Evolutionary conservation across 2,113 vertebrate species (phyloP), one percentile per base, ranked within the genome.

Genomic region (Antennarius striatus): DNA sequence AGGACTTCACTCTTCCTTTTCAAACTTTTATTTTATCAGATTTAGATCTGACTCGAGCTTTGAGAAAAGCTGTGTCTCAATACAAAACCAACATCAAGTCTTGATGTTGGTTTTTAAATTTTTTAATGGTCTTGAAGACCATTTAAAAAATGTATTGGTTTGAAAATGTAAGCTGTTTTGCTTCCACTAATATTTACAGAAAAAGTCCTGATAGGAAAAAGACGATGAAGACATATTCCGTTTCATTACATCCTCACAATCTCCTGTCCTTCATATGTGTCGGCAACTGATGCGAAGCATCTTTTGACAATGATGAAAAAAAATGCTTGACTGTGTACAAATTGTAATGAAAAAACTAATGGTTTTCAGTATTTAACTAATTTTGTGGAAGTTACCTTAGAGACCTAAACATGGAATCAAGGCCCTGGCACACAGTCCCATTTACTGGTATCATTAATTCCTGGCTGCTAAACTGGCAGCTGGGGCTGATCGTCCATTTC

Each of bases 401-500:
- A 30, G 67, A 65, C 55, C 29, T 28, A 16, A 42, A 70, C 56
- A 16, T 40, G 39, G 14, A 63, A 63, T 64, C 6, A 67, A 47
- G 52, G 22, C 22, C 65, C 22, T 46, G 52, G 53, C 52, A 2
- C 22, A 22, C 22, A 49, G 61, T 10, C 8, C 48, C 30, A 15
- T 4, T 64, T 51, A 70, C 59, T 72, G 55, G 75, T 68, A 75
- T 83, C 58, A 54, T 80, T 86, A 82, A 84, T 68, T 73, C 48
- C 73, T 63, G 59, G 66, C 73, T 73, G 67, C 60, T 0, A 6
- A 50, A 58, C 39, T 64, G 67, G 77, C 77, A 81, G 82, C 71
- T 49, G 64, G 54, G 67, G 68, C 53, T 68, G 79, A 86, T 62
- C 52, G 65, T 46, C 69, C 53, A 57, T 80, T 83, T 63, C 43